These are phyloP conservation scores for Dendronephthya gigantea DNA, from an alignment of 64 coral and sea anemone genomes.

Conservation along the genomic window DNA sequence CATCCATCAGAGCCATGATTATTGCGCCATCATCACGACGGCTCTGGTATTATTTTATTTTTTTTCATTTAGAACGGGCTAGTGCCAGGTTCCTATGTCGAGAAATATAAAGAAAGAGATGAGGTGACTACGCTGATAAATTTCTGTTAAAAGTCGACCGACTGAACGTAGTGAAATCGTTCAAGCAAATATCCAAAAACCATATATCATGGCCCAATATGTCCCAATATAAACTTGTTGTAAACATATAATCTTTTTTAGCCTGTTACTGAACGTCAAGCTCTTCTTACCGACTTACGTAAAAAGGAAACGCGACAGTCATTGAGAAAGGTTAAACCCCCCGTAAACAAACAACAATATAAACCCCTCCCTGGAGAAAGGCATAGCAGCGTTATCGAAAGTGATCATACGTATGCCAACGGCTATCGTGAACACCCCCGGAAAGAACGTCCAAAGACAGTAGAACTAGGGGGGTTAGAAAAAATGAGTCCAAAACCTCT, in stretches of 20 bases:
- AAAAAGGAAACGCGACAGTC: slow-evolving; percentile 78
- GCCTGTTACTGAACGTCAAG: slow-evolving; percentile 40
- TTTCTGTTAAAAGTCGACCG: too few relatives aligned
- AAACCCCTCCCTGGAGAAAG: neutral
- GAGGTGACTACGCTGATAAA: neutral
- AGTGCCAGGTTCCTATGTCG: slow-evolving; percentile 7
- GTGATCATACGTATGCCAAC: neutral
- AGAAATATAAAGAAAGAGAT: neutral
- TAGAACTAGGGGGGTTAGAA: neutral
- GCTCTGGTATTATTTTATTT: too few relatives aligned
- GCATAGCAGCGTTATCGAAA: neutral
- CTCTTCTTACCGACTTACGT: slow-evolving; percentile 53
- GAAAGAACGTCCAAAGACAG: neutral
- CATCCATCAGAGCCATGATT: too few relatives aligned
- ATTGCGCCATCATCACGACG: too few relatives aligned
- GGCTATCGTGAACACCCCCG: neutral
- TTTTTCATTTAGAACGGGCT: neutral
- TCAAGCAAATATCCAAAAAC: too few relatives aligned
- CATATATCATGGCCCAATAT: too few relatives aligned
- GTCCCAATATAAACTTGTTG: slow-evolving; percentile 1
- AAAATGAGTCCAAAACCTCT: neutral
- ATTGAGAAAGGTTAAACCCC: slow-evolving; percentile 40
- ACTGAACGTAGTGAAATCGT: too few relatives aligned
- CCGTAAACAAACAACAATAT: neutral
- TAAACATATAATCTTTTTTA: slow-evolving; percentile 30